phyloP scores from a whole-genome alignment of 2,113 vertebrate genomes.

The Zosterops pallidus region DNA sequence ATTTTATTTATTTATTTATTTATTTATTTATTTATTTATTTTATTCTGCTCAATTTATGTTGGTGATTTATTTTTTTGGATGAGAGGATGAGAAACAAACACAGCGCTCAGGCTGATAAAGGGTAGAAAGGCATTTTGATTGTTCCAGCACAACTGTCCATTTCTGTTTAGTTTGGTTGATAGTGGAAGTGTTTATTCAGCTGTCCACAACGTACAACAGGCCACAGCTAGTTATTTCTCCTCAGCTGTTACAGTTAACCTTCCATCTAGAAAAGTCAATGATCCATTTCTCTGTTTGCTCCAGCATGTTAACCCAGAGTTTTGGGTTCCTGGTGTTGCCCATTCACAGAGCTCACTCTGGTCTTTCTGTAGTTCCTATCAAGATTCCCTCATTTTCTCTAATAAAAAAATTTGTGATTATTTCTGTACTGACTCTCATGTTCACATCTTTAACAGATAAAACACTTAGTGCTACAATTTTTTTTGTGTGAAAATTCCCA shows the following conservation, averaged over 20 bases:
- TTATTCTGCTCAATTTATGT: background rate
- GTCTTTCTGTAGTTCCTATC: background rate
- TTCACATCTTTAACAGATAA: background rate
- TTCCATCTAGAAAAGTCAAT: background rate
- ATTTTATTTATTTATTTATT: too few species aligned
- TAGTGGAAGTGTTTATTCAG: background rate
- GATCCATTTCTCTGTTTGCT: background rate
- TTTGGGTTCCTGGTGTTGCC: background rate
- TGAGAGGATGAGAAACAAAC: background rate
- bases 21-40: too few species aligned
- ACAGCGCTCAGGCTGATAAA: background rate
- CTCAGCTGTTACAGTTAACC: background rate
- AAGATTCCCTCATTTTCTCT: background rate
- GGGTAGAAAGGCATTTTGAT: accelerated
- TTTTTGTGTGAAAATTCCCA: background rate
- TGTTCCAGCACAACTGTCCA: background rate
- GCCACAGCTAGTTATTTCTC: background rate
- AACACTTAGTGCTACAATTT: background rate
- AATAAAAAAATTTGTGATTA: background rate
- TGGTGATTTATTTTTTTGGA: background rate
- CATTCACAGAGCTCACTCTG: background rate
- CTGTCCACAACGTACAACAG: background rate
- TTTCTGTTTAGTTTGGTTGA: background rate
- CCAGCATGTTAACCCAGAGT: background rate
- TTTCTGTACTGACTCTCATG: background rate